phyloP scores from a whole-genome alignment of 2,113 vertebrate genomes.

The Xiphophorus couchianus region DNA sequence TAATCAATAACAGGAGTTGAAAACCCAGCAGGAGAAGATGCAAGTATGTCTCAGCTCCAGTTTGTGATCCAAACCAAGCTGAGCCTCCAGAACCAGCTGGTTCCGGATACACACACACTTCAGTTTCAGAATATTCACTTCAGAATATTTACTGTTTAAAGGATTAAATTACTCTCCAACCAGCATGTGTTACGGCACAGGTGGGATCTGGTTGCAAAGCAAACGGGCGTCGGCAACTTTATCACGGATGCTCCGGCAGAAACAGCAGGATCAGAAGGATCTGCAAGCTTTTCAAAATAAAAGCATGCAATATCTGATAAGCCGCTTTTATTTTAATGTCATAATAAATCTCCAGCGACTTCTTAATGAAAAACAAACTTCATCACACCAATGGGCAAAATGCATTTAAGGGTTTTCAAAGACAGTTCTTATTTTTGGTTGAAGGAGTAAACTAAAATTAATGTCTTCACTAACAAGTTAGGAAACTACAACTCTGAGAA shows the following conservation, averaged over 20 bases:
- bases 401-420: too few species aligned
- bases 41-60: neutral
- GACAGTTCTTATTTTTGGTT: too few species aligned
- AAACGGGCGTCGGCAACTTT: neutral
- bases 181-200: neutral
- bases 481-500: too few species aligned
- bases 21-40: too few species aligned
- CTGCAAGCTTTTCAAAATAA: conserved; percentile 12
- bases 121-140: too few species aligned
- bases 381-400: too few species aligned
- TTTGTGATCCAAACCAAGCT: neutral
- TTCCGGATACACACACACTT: neutral
- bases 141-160: neutral
- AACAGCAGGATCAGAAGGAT: neutral
- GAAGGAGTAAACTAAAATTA: too few species aligned
- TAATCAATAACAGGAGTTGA: too few species aligned
- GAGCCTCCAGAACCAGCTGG: neutral
- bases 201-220: neutral
- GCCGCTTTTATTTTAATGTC: neutral
- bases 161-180: neutral
- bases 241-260: neutral
- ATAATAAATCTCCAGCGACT: too few species aligned
- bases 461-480: too few species aligned
- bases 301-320: neutral
- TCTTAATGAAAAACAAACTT: too few species aligned